These are phyloP conservation scores for Bacillus rossius DNA, from an alignment of 1,140 invertebrate genomes.

Conservation along the genomic window DNA sequence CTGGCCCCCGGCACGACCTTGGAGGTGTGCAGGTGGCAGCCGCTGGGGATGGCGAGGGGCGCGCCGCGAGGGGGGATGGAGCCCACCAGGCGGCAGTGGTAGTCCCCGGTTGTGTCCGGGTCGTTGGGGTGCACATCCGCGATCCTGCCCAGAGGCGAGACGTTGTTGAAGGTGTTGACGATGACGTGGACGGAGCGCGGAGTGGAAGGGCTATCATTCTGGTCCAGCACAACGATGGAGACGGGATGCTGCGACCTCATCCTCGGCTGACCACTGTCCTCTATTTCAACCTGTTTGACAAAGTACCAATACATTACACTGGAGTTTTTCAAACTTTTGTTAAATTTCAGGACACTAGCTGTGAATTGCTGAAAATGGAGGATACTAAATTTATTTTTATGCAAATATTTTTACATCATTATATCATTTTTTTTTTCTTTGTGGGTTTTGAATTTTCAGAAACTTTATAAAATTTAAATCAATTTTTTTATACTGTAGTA, in stretches of 20 bases:
- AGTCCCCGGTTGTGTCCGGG: conserved; percentile 79
- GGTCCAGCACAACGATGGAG: conserved; percentile 73
- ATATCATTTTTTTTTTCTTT: too few relatives aligned
- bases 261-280: conserved; percentile 80
- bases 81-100: conserved; percentile 73
- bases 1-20: conserved; percentile 57
- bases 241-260: conserved; percentile 74
- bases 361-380: too few relatives aligned
- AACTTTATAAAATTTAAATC: too few relatives aligned
- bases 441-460: too few relatives aligned
- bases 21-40: conserved; percentile 67
- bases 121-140: conserved; percentile 90
- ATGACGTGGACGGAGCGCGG: conserved; percentile 75
- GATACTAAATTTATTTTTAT: too few relatives aligned
- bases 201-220: conserved; percentile 88
- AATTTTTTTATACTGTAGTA: too few relatives aligned
- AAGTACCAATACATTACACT: too few relatives aligned
- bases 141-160: conserved; percentile 68
- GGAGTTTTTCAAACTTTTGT: too few relatives aligned
- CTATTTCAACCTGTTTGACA: conserved; percentile 62
- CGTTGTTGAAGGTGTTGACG: conserved; percentile 70
- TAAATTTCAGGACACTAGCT: too few relatives aligned
- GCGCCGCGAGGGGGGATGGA: conserved; percentile 47
- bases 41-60: conserved; percentile 64
- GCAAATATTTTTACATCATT: too few relatives aligned